A percentile compares a stretch with the other conserved stretches of the same genome.
These are phyloP conservation scores for Percopsis omiscomaycus DNA, from an alignment of 2,797 vertebrate species.

Conservation along the genomic window DNA sequence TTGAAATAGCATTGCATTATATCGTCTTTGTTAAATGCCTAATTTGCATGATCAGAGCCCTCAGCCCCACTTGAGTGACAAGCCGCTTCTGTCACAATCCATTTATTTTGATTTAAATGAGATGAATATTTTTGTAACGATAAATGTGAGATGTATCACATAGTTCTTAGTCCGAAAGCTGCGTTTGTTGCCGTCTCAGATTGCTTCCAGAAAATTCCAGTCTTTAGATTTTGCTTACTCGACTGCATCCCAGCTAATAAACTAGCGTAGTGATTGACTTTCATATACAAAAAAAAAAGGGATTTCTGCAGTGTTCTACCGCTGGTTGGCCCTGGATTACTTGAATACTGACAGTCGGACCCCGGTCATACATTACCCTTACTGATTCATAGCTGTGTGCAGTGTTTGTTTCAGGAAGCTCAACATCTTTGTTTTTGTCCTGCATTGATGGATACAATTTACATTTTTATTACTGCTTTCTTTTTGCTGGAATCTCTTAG, in stretches of 20 bases:
- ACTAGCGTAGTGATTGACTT: background rate
- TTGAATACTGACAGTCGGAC: constrained; percentile 37
- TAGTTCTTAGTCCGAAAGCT: constrained; percentile 40
- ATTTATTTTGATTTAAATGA: constrained; percentile 51
- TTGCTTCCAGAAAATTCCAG: constrained; percentile 41
- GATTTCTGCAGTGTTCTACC: background rate
- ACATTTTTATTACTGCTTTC: constrained; percentile 20
- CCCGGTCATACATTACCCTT: constrained; percentile 31
- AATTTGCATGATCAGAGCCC: constrained; percentile 26
- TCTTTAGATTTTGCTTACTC: constrained; percentile 27
- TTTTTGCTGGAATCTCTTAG: constrained; percentile 46
- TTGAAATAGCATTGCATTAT: constrained; percentile 24
- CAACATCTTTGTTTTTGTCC: constrained; percentile 27
- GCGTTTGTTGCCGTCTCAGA: background rate
- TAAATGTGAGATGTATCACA: constrained; percentile 52
- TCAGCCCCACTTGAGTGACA: constrained; percentile 22
- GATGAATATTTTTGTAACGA: constrained; percentile 73
- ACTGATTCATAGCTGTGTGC: constrained; percentile 44
- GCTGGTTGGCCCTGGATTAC: constrained; percentile 23
- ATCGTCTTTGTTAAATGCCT: constrained; percentile 17
- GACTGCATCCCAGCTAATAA: constrained; percentile 32
- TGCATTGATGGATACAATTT: background rate
- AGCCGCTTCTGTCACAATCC: constrained; percentile 25
- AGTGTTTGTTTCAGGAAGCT: constrained; percentile 50
- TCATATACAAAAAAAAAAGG: background rate